Conservation (phyloP, 92 coral and sea anemone genomes). For the Epizoanthus scotinus region DNA sequence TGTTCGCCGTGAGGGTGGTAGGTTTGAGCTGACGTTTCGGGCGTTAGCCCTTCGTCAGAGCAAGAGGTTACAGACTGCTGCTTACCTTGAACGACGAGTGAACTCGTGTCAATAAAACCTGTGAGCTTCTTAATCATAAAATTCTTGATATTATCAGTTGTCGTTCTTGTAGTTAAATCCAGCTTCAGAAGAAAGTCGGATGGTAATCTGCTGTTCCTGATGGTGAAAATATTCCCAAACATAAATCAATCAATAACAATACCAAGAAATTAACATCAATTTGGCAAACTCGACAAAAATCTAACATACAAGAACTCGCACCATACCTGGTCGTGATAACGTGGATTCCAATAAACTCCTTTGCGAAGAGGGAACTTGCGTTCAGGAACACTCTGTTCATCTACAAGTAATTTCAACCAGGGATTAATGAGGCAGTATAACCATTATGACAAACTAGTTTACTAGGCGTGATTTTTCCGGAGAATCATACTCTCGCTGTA, state of each 20-base stretch:
- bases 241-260: too few relatives aligned
- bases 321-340: not conserved
- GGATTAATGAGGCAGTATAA: too few relatives aligned
- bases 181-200: conserved; percentile 8
- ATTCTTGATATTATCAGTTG: not conserved
- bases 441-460: too few relatives aligned
- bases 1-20: too few relatives aligned
- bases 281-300: not conserved
- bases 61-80: too few relatives aligned
- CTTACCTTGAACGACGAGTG: conserved; percentile 6
- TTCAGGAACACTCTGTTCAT: conserved; percentile 1
- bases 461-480: too few relatives aligned
- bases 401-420: not conserved
- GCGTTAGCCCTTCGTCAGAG: too few relatives aligned
- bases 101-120: not conserved
- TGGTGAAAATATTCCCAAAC: not conserved
- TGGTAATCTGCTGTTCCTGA: not conserved
- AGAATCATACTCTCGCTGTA: too few relatives aligned
- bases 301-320: not conserved
- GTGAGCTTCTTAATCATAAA: not conserved
- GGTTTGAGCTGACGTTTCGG: too few relatives aligned
- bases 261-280: not conserved
- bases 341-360: not conserved
- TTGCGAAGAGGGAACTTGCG: not conserved
- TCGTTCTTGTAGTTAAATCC: not conserved